Evolutionary conservation across 2,113 vertebrate genomes (phyloP).

Genomic region (Scortum barcoo): DNA sequence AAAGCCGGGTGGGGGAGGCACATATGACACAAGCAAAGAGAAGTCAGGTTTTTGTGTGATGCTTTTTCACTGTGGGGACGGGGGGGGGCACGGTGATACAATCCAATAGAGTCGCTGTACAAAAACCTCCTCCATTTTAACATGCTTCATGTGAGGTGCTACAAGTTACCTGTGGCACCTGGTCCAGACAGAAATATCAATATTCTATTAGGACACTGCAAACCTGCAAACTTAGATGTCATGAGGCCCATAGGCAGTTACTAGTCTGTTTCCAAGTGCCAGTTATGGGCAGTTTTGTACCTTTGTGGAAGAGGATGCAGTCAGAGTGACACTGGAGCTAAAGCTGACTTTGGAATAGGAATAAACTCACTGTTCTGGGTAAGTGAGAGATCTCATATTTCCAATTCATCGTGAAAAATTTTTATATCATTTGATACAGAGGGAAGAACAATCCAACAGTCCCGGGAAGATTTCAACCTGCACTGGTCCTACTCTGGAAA

Average conservation of each 20-base stretch:
- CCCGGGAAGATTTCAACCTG: background rate
- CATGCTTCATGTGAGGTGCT: background rate
- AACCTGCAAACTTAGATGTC: background rate
- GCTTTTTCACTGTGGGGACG: slow-evolving; percentile 61
- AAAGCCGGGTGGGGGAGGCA: slow-evolving; percentile 29
- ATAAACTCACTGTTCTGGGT: slow-evolving; percentile 61
- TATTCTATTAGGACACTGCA: background rate
- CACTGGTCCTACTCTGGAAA: background rate
- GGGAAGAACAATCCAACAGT: background rate
- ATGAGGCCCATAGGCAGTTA: too few species aligned
- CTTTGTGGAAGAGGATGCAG: slow-evolving; percentile 54
- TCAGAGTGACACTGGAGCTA: slow-evolving; percentile 41
- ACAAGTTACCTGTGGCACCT: background rate
- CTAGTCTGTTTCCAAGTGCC: background rate
- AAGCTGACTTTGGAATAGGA: slow-evolving; percentile 75
- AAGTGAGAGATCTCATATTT: background rate
- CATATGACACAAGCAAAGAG: background rate
- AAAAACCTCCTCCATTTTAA: slow-evolving; percentile 42
- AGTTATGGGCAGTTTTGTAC: background rate
- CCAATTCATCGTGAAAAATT: background rate
- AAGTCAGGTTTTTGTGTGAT: slow-evolving; percentile 35
- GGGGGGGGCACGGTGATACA: slow-evolving; percentile 47
- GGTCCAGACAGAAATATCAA: background rate
- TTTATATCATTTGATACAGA: background rate
- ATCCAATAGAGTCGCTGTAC: slow-evolving; percentile 30